Evolutionary conservation across 2,113 vertebrate genomes (phyloP).

Genomic region (Chloroceryle aenea): DNA sequence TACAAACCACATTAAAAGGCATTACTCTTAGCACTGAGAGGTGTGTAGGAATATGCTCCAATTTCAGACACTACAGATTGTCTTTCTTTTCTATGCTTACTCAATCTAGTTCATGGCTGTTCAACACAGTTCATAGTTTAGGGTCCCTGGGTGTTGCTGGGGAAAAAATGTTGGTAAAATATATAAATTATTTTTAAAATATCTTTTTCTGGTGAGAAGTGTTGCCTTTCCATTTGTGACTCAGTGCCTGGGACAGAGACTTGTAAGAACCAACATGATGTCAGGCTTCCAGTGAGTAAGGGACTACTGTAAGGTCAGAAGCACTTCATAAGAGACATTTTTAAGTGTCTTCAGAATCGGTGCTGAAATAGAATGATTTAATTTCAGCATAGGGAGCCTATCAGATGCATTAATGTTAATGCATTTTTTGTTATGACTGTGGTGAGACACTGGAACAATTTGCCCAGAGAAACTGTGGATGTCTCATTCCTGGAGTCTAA

Average conservation of each 20-base stretch:
- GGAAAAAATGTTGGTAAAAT: neutral
- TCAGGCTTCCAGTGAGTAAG: neutral
- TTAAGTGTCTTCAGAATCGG: neutral
- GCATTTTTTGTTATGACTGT: too few relatives aligned
- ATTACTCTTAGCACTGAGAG: neutral
- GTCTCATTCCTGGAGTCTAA: neutral
- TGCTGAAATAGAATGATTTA: neutral
- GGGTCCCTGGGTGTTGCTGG: neutral
- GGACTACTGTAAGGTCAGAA: neutral
- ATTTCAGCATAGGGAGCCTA: neutral
- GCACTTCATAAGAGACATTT: neutral
- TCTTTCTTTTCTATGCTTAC: neutral
- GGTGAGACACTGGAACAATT: neutral
- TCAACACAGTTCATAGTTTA: neutral
- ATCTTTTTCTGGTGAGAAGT: neutral
- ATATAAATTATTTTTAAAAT: neutral
- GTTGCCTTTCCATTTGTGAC: neutral
- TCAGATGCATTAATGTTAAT: neutral
- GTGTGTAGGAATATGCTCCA: neutral
- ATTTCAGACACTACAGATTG: neutral
- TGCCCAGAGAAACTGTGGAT: neutral
- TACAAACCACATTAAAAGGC: neutral
- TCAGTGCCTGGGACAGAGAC: neutral
- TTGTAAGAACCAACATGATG: neutral
- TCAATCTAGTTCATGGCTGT: neutral